Base-by-base conservation (phyloP, 2,113 vertebrate genomes). In the Sylvilagus bachmani region DNA sequence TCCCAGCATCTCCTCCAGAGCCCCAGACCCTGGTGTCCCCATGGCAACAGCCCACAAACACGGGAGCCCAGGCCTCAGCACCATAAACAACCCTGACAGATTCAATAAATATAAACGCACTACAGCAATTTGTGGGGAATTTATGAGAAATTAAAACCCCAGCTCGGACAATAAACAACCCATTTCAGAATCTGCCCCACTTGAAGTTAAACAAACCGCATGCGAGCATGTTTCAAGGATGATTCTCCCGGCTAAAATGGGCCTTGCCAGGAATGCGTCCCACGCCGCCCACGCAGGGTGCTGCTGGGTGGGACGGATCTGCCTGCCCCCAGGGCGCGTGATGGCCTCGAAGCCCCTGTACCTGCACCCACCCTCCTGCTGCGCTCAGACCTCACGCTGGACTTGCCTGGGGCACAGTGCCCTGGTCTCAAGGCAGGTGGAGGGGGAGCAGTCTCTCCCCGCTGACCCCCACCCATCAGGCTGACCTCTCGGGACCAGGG, bases 91-190 rank as follows among this genome's bases (percentile, higher is more conserved):
- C 62, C 36, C 77, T 96, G 97, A 97, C 78, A 97, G 79, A 92
- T 95, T 98, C 97, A 97, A 98, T 98, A 98, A 98, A 98, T 97
- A 98, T 70, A 98, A 78, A 94, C 94, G 91, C 25, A 98, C 96
- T 73, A 95, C 29, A 96, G 97, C 96, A 97, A 96, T 97, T 96
- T 95, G 95, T 78, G 89, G 86, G 96, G 98, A 97, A 97, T 92
- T 94, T 95, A 64, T 77, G 94, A 97, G 91, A 98, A 98, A 98
- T 97, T 98, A 97, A 97, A 98, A 97, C 96, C 97, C 98, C 95
- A 86, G 55, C 89, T 80, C 81, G 91, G 87, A 97, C 78, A 91
- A 80, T 97, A 96, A 97, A 84, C 94, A 97, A 90, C 95, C 95
- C 92, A 51, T 83, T 95, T 93, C 97, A 94, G 87, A 97, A 98